Evolutionary conservation across 2,113 vertebrate genomes (phyloP), one percentile per base, ranked within the genome.

Genomic region (Notechis scutatus): DNA sequence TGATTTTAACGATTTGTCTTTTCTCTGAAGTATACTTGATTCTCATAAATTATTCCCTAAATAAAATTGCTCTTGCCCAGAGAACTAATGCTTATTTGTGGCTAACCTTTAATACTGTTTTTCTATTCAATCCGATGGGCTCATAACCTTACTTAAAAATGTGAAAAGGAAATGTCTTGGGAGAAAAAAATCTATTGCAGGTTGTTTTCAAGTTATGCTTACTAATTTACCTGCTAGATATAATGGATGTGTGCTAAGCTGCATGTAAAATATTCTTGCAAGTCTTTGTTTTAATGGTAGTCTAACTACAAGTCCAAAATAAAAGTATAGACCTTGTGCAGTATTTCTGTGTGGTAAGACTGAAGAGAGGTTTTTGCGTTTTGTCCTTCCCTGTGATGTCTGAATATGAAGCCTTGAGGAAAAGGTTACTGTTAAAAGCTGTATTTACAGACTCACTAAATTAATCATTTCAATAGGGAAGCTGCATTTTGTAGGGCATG

Each of bases 271-370:
- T 47, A 85, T 69, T 56, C 29, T 7, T 87, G 85, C n/a, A 91
- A 59, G n/a, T 93, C 90, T 95, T 94, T 94, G 95, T 95, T 39
- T 96, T 94, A 87, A 92, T 94, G 91, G 89, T 96, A 96, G 95
- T 95, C 95, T 94, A 95, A 45, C 94, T 93, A 85, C 26, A 92
- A 91, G 93, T 87, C 59, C 45, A 57, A 87, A 92, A 4, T 54
- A 90, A 39, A 87, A 87, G 91, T 34, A 26, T 47, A n/a, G 47
- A 34, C 5, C 1, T 3, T 1, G 47, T 86, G 11, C 8, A 39
- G 18, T 45, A 11, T n/a, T 24, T n/a, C 45, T 9, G 9, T 47
- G 24, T 7, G 11, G 23, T 54, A 57, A 57, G 59, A 57, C 85
- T 12, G 47, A n/a, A 45, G 21, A 34, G 20, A 74, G 20, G 15